Conservation (phyloP, 2,113 vertebrate species). For the Coturnix japonica region DNA sequence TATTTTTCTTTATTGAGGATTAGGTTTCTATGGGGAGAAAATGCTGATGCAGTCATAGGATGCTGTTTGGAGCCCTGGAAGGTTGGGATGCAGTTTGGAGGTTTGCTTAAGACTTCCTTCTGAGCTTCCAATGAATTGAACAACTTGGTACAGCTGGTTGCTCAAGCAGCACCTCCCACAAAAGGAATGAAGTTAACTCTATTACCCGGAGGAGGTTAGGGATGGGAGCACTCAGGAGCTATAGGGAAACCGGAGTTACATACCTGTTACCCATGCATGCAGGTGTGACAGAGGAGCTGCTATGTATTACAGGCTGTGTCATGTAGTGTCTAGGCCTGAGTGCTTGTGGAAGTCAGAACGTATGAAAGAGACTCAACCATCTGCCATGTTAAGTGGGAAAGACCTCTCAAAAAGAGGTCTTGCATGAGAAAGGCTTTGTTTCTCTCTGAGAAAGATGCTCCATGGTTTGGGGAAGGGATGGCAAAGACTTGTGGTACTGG, state of each 20-base stretch:
- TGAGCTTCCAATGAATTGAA: not conserved
- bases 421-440: not conserved
- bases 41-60: not conserved
- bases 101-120: not conserved
- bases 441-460: not conserved
- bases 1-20: not conserved
- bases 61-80: not conserved
- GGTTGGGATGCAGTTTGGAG: not conserved
- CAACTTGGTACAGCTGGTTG: not conserved
- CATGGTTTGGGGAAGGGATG: not conserved
- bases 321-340: not conserved
- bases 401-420: not conserved
- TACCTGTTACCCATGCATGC: not conserved
- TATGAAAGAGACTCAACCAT: not conserved
- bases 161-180: not conserved
- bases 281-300: not conserved
- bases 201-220: not conserved
- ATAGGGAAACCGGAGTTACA: not conserved
- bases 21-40: fast-evolving
- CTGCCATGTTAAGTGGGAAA: not conserved
- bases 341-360: not conserved
- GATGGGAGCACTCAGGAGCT: not conserved
- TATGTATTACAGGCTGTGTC: fast-evolving
- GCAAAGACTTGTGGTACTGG: not conserved
- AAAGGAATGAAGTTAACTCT: not conserved